Evolutionary conservation across 2,797 vertebrate genomes (phyloP).

Genomic region (Phoeniculus purpureus): DNA sequence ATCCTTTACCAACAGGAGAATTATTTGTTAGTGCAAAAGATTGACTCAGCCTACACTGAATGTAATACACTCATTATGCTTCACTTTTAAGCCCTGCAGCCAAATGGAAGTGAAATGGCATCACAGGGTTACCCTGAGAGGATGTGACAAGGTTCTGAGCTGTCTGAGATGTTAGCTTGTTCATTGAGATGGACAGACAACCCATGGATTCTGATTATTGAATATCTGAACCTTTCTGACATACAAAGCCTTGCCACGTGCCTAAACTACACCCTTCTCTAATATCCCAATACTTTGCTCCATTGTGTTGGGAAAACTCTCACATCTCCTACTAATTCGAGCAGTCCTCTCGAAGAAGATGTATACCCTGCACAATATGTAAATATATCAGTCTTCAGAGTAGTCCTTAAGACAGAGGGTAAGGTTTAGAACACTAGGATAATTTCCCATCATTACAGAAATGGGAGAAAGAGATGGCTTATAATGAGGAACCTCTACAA

Average conservation of each 20-base stretch:
- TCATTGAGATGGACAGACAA: neutral
- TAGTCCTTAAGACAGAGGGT: neutral
- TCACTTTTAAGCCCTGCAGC: neutral
- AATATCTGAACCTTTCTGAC: neutral
- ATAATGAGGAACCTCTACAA: neutral
- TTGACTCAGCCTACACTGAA: neutral
- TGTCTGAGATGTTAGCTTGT: neutral
- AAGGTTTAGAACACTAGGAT: neutral
- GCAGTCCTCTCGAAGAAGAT: neutral
- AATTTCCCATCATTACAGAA: neutral
- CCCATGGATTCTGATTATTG: accelerated
- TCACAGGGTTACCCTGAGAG: neutral
- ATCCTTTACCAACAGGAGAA: neutral
- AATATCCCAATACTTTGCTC: neutral
- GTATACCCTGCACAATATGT: neutral
- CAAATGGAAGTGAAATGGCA: neutral
- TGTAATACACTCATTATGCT: accelerated
- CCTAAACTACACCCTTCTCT: neutral
- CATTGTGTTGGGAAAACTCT: neutral
- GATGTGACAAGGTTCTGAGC: neutral
- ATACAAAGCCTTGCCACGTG: neutral
- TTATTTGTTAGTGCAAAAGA: neutral
- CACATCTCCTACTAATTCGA: neutral
- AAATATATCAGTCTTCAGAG: neutral
- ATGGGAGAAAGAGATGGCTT: neutral